Base-by-base conservation (phyloP, 2,797 vertebrate species). In the Manis crassicaudata region DNA sequence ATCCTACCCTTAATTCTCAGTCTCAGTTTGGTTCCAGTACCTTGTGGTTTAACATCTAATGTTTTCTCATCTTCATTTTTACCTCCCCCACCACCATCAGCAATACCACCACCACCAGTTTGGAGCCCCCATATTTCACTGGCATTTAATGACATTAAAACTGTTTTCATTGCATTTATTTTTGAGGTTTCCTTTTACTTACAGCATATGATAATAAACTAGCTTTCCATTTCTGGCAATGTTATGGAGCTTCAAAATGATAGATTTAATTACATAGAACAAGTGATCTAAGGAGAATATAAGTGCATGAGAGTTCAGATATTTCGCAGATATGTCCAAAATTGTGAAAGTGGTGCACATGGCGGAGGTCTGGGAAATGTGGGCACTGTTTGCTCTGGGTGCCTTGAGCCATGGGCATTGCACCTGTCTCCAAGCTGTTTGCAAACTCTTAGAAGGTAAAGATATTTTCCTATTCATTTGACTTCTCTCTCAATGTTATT, bases 191-290 rank as follows among this genome's bases (percentile, higher is more conserved):
- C 35, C 29, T 96, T 92, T 95, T 70, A 63, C 43, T 94, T 70
- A 77, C 32, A 50, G 83, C 21, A 56, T 62, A 80, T 35, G 58
- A 35, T 81, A 77, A 46, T 46, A 46, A 46, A 79, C 25, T 37
- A 50, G 52, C n/a, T 82, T 79, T 93, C 68, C 35, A 32, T 72
- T 92, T 93, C 72, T 35, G 60, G 67, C 56, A 37, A 52, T 68
- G 52, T 37, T 58, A n/a, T 63, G n/a, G 94, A 37, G 40, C 58
- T 93, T 88, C 62, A 29, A 68, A 90, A 75, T 25, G 58, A 68
- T 52, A 62, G 21, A 76, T 62, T 90, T 88, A 83, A 75, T 82
- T 80, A 94, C 90, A 65, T 89, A 90, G 65, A n/a, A 80, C 43
- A 73, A 88, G 82, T 6, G 21, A 35, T 76, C 50, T 7, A 68